Base-by-base conservation (phyloP, 2,113 vertebrate genomes). In the Cariama cristata region DNA sequence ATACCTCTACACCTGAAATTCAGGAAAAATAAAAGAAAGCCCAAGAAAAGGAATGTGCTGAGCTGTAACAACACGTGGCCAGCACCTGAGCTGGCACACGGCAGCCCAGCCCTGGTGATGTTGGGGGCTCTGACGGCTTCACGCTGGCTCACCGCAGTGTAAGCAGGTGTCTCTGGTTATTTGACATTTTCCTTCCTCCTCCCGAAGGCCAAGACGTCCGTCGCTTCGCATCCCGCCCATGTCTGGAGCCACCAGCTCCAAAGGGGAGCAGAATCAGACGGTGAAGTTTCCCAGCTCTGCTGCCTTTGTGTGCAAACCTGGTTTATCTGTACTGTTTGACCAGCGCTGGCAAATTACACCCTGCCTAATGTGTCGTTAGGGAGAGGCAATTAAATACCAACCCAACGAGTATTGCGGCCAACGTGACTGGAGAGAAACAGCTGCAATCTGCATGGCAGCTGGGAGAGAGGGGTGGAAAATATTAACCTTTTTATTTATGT, bases 371-470 rank as follows among this genome's bases (percentile, higher is more conserved):
- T 30, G 77, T 93, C 28, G 88, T 95, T 90, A 96, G 88, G 97
- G 93, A 95, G 90, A 95, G 94, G 96, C 95, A 96, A 94, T 97
- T 96, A 96, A 95, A 92, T 63, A 97, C 95, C 88, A 14, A 92
- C 94, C 95, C 88, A 20, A 95, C 90, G 21, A 90, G 95, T 93
- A 86, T 12, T 77, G 88, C 15, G 13, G 94, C 74, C 97, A 47
- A 15, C 50, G 21, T 69, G 88, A 69, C 92, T 69, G 75, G 79
- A 71, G 93, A 92, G 92, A 80, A 92, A 86, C 90, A 96, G 95
- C 93, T 92, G 93, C 94, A 88, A 83, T 73, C 85, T 88, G 92
- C 87, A 9, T 11, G 74, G 96, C 93, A 95, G 82, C 92, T 86
- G 93, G 63, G 85, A 77, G 40, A 88, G 85, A 73, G 7, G 47